Conservation (phyloP, 2,888 invertebrate species). For the Lomographa bimaculata region DNA sequence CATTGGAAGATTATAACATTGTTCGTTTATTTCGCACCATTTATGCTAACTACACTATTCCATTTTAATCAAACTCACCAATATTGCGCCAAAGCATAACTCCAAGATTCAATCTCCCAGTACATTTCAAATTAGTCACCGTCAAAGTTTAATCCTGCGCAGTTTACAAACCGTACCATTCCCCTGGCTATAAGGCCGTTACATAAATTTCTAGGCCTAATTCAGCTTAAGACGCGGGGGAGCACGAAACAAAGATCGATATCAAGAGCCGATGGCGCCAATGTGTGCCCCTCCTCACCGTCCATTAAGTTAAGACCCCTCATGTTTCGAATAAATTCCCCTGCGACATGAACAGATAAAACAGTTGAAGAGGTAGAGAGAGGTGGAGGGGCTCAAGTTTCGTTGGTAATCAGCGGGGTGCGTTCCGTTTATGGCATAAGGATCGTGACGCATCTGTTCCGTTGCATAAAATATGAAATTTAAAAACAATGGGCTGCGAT, state of each 20-base stretch:
- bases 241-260: conserved; percentile 71
- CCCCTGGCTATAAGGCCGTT: conserved; percentile 56
- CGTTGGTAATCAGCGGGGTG: conserved; percentile 58
- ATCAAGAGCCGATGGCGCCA: conserved; percentile 73
- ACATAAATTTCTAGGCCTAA: conserved; percentile 75
- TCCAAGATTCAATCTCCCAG: conserved; percentile 37
- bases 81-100: conserved; percentile 4
- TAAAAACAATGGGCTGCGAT: conserved; percentile 53
- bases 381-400: conserved; percentile 49
- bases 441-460: conserved; percentile 77
- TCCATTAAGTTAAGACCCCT: conserved; percentile 60
- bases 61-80: conserved; percentile 26
- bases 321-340: conserved; percentile 55
- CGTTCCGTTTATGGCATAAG: conserved; percentile 68
- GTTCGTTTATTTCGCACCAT: no score
- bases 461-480: conserved; percentile 72
- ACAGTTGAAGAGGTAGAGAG: conserved; percentile 41
- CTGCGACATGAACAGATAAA: conserved; percentile 41
- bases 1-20: no score
- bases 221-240: conserved; percentile 75
- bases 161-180: conserved; percentile 40
- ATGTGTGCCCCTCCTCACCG: conserved; percentile 65
- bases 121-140: conserved; percentile 44
- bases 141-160: conserved; percentile 47
- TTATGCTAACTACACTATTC: no score